Conservation (phyloP, 2,113 vertebrate genomes). For the Gasterosteus aculeatus region DNA sequence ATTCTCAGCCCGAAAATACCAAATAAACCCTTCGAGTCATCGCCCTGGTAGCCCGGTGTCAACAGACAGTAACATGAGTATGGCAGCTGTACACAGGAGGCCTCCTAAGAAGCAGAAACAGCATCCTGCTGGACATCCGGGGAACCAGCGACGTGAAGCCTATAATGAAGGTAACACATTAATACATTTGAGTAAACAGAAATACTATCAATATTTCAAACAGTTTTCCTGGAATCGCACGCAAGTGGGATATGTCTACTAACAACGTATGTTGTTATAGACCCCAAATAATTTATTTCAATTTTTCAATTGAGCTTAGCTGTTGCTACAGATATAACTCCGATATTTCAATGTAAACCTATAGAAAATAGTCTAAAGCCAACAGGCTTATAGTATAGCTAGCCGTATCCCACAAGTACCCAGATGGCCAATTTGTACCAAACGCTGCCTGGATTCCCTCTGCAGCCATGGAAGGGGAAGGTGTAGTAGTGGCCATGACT, state of each 20-base stretch:
- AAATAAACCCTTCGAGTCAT: constrained; percentile 87
- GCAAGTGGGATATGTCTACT: too few relatives aligned
- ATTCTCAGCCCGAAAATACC: constrained; percentile 90
- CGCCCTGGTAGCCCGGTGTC: constrained; percentile 95
- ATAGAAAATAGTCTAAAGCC: not conserved
- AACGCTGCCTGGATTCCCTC: constrained; percentile 26
- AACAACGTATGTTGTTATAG: not conserved
- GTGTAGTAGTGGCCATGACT: constrained; percentile 39
- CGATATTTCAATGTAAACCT: too few relatives aligned
- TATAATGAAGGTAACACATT: constrained; percentile 90
- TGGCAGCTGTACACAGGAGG: constrained; percentile 92
- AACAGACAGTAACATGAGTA: constrained; percentile 96
- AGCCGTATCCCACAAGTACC: constrained; percentile 35
- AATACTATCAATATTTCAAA: not conserved
- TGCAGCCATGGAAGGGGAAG: constrained; percentile 23
- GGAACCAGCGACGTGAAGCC: constrained; percentile 90
- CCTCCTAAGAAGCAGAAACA: constrained; percentile 97
- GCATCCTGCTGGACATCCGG: constrained; percentile 85
- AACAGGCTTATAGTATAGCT: constrained; percentile 10
- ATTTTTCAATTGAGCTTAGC: not conserved
- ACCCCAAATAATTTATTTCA: not conserved
- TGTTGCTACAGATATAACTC: not conserved
- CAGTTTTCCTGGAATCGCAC: not conserved
- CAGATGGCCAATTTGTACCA: constrained; percentile 56
- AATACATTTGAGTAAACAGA: not conserved